Evolutionary conservation across 2,797 vertebrate species (phyloP).

Genomic region (Sebastes nivosus): DNA sequence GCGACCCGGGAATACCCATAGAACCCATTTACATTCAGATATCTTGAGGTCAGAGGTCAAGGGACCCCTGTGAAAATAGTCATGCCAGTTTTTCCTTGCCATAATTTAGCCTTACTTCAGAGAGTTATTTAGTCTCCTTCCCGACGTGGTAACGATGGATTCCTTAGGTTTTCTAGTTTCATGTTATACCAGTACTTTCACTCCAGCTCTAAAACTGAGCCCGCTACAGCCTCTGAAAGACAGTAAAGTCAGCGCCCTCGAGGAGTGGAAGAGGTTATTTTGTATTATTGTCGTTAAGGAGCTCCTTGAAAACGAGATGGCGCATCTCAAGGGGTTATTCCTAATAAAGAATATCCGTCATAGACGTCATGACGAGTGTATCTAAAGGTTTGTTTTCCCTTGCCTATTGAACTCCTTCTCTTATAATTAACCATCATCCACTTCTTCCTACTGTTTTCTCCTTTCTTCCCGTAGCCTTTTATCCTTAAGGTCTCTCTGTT

Average conservation of each 20-base stretch:
- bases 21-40: neutral
- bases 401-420: conserved; percentile 18
- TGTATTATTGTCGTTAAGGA: neutral
- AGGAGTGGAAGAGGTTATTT: neutral
- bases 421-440: conserved; percentile 45
- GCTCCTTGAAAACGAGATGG: neutral
- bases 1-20: neutral
- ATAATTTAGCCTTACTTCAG: neutral
- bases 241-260: too few relatives aligned
- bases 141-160: neutral
- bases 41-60: neutral
- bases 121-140: neutral
- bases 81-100: neutral
- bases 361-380: neutral
- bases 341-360: neutral
- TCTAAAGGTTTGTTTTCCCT: conserved; percentile 17
- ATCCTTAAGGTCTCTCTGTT: conserved; percentile 41
- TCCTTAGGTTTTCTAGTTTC: neutral
- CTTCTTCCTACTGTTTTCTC: conserved; percentile 29
- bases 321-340: neutral
- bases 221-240: too few relatives aligned
- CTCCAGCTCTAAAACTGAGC: too few relatives aligned
- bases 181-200: neutral
- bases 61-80: fast-evolving
- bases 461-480: conserved; percentile 35